A percentile compares a stretch with the other conserved stretches of the same genome.
Conservation (phyloP, 2,113 vertebrate genomes). For the Clarias batrachus region DNA sequence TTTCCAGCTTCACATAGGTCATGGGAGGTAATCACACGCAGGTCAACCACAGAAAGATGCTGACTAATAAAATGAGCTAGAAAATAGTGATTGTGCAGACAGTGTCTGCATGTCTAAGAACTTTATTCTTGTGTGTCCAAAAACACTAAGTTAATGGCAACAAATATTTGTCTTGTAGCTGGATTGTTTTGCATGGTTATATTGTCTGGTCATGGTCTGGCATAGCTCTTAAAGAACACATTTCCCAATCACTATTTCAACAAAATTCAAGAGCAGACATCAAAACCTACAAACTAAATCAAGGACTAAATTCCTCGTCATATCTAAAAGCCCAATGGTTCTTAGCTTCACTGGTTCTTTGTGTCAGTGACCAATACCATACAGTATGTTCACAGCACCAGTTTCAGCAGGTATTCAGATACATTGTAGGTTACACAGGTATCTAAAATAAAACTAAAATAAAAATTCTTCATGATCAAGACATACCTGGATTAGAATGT, state of each 20-base stretch:
- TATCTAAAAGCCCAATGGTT: too few relatives aligned
- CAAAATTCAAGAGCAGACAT: too few relatives aligned
- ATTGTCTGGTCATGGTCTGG: neutral
- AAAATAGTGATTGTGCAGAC: neutral
- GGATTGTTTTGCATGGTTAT: neutral
- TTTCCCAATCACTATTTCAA: too few relatives aligned
- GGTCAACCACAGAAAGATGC: neutral
- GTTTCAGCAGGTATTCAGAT: neutral
- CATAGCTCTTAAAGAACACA: too few relatives aligned
- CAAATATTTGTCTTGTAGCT: neutral
- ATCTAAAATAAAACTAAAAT: neutral
- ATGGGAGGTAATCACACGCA: neutral
- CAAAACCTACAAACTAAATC: too few relatives aligned
- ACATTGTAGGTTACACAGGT: neutral
- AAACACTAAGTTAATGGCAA: neutral
- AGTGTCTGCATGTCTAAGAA: neutral
- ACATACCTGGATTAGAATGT: neutral
- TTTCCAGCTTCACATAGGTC: neutral
- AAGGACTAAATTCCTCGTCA: neutral
- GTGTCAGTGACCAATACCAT: too few relatives aligned
- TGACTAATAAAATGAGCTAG: neutral
- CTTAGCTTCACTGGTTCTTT: too few relatives aligned
- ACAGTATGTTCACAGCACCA: neutral
- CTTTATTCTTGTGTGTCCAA: neutral
- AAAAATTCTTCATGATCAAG: neutral